A percentile compares a stretch with the other conserved stretches of the same genome.
These are phyloP conservation scores for Maniola jurtina DNA, from an alignment of 1,140 invertebrate species.

Conservation along the genomic window DNA sequence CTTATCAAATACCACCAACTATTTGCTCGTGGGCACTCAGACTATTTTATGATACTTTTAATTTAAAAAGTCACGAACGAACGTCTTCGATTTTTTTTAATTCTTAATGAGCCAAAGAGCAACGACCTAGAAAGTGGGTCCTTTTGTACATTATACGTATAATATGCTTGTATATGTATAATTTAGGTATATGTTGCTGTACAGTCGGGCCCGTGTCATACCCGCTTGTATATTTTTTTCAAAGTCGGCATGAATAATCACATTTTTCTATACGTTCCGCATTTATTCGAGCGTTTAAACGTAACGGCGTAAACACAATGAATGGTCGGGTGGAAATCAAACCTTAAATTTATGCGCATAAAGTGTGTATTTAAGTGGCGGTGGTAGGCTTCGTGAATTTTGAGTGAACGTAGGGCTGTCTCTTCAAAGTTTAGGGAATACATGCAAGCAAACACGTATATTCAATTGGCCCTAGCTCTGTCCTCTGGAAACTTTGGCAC, in stretches of 20 bases:
- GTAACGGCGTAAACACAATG: constrained; percentile 37
- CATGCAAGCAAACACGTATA: too few species aligned
- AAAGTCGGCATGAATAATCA: constrained; percentile 72
- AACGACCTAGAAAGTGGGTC: constrained; percentile 42
- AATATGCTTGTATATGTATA: not conserved
- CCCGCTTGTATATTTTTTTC: constrained; percentile 66
- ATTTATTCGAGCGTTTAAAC: constrained; percentile 52
- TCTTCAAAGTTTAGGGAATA: not conserved
- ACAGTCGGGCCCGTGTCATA: constrained; percentile 49
- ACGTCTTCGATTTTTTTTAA: constrained; percentile 17
- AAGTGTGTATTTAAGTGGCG: constrained; percentile 50
- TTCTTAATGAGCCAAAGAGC: constrained; percentile 40
- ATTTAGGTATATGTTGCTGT: constrained; percentile 30
- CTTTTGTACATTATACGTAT: constrained; percentile 26
- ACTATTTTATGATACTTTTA: constrained; percentile 23
- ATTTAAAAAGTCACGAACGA: constrained; percentile 30
- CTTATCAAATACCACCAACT: too few species aligned
- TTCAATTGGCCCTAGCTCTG: too few species aligned
- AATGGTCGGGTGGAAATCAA: constrained; percentile 40
- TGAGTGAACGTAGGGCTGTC: constrained; percentile 44
- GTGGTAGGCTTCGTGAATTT: constrained; percentile 52
- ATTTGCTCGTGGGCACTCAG: not conserved
- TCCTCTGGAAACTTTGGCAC: too few species aligned
- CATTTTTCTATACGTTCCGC: constrained; percentile 71
- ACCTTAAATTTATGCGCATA: constrained; percentile 47